Percentiles rank a stretch among this genome's conserved stretches.
Conservation (phyloP, 1,140 invertebrate genomes). For the Mercenaria mercenaria region DNA sequence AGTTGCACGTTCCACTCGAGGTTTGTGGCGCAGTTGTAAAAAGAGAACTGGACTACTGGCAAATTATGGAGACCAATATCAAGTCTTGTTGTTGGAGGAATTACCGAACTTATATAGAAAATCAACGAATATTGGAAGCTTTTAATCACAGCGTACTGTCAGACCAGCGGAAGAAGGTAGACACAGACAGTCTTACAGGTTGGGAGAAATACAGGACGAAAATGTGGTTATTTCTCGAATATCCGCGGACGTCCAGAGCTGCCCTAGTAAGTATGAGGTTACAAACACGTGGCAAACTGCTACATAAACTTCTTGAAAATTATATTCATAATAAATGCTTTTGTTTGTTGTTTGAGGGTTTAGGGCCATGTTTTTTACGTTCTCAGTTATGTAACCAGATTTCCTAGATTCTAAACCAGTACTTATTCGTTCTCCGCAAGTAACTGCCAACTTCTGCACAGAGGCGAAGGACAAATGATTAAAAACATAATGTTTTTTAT, state of each 20-base stretch:
- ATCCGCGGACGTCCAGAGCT: constrained; percentile 79
- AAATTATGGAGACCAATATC: constrained; percentile 83
- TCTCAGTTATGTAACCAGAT: no score
- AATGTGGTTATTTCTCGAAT: constrained; percentile 82
- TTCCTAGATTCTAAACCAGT: no score
- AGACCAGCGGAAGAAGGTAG: constrained; percentile 75
- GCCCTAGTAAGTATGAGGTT: constrained; percentile 81
- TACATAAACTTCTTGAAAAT: constrained; percentile 65
- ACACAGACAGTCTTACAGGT: constrained; percentile 75
- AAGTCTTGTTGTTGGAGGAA: constrained; percentile 84
- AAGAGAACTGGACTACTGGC: constrained; percentile 86
- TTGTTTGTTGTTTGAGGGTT: no score
- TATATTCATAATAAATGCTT: no score
- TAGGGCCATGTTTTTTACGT: no score
- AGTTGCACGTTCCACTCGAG: constrained; percentile 86
- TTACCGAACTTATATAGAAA: constrained; percentile 83
- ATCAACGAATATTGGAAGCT: constrained; percentile 81
- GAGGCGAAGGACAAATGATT: no score
- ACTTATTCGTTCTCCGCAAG: no score
- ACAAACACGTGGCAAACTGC: no score
- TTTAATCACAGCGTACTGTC: constrained; percentile 80
- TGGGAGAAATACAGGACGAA: constrained; percentile 79
- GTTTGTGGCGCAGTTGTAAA: constrained; percentile 86
- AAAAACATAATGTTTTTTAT: no score
- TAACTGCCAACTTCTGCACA: no score